Conservation (phyloP, 1,140 invertebrate species). For the Papilio dardanus region DNA sequence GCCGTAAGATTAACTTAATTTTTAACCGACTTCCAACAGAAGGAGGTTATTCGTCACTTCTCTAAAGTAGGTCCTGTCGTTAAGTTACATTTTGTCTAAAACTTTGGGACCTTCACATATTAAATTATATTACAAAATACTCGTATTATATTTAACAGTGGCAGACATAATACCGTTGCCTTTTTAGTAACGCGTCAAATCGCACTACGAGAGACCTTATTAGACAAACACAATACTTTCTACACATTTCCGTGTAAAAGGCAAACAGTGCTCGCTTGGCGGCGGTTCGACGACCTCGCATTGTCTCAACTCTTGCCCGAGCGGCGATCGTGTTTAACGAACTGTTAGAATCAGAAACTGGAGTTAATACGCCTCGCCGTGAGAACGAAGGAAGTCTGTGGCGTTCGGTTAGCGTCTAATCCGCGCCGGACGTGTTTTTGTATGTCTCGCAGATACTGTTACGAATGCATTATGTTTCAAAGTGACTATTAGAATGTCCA, state of each 20-base stretch:
- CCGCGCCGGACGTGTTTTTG: constrained; percentile 24
- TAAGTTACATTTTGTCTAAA: too few relatives aligned
- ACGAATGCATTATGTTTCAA: not conserved
- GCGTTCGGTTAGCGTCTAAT: constrained; percentile 31
- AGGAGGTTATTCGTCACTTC: too few relatives aligned
- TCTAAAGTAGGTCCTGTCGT: too few relatives aligned
- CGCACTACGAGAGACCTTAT: constrained; percentile 25
- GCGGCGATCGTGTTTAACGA: constrained; percentile 47
- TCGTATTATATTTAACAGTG: not conserved
- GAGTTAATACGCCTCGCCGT: constrained; percentile 52
- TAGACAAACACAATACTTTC: constrained; percentile 31
- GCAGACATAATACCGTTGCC: constrained; percentile 4
- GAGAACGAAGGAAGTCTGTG: constrained; percentile 46
- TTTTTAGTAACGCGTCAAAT: constrained; percentile 19
- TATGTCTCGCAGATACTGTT: constrained; percentile 14
- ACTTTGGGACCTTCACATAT: too few relatives aligned
- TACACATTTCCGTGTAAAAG: constrained; percentile 40
- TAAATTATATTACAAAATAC: not conserved
- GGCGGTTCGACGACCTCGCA: constrained; percentile 52
- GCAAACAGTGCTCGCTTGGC: constrained; percentile 44
- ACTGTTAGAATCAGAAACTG: constrained; percentile 49
- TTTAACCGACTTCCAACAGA: too few relatives aligned
- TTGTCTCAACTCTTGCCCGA: constrained; percentile 60
- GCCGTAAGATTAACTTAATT: too few relatives aligned
- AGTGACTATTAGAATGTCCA: not conserved